A percentile compares a stretch with the other conserved stretches of the same genome.
Evolutionary conservation across 2,113 vertebrate species (phyloP).

Genomic region (Corythornis madagascariensis): DNA sequence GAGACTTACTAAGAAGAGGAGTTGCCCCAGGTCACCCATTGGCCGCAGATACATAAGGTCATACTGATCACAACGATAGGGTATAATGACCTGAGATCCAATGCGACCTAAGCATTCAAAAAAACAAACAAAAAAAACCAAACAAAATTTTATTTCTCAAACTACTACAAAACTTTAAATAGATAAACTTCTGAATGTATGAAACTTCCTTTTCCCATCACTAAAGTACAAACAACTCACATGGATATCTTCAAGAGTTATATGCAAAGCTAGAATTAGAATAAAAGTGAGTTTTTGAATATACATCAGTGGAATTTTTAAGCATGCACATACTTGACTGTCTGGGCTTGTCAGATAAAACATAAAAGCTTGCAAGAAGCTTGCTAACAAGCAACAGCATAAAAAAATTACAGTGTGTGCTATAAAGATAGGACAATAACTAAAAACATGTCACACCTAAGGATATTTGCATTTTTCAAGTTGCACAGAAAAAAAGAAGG

Average conservation of each 20-base stretch:
- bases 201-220: neutral
- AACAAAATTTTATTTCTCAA: neutral
- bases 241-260: neutral
- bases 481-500: neutral
- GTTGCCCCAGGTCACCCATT: slow-evolving; percentile 96
- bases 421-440: neutral
- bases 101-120: slow-evolving; percentile 81
- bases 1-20: slow-evolving; percentile 87
- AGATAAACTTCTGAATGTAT: neutral
- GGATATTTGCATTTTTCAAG: neutral
- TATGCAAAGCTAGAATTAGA: neutral
- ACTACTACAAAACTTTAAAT: neutral
- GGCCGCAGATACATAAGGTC: slow-evolving; percentile 89
- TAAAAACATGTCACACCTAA: neutral
- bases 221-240: neutral
- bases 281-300: neutral
- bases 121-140: neutral
- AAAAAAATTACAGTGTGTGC: neutral
- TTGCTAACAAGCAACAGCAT: neutral
- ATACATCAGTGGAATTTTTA: neutral
- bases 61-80: slow-evolving; percentile 91
- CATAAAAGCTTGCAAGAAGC: neutral
- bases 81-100: slow-evolving; percentile 91
- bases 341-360: neutral
- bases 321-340: neutral